Evolutionary conservation across 2,113 vertebrate genomes (phyloP).

Genomic region (Pollachius pollachius): DNA sequence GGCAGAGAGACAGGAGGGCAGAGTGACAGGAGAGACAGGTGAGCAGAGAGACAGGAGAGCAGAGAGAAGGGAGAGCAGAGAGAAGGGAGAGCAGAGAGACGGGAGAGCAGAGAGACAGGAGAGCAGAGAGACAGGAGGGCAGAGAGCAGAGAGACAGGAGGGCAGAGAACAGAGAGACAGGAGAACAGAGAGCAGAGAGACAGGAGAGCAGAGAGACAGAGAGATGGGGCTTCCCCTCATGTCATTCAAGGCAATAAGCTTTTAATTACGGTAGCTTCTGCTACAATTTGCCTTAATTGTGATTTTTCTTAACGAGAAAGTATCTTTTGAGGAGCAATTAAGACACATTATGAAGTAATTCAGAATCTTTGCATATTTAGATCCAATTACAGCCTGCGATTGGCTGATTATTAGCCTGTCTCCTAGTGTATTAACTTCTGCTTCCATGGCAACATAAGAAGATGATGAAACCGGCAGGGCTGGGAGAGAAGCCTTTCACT

Average conservation of each 20-base stretch:
- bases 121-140: too few relatives aligned
- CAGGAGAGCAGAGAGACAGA: too few relatives aligned
- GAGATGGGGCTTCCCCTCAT: conserved; percentile 35
- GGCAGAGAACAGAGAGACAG: background rate
- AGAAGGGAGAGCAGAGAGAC: too few relatives aligned
- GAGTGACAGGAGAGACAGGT: too few relatives aligned
- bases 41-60: too few relatives aligned
- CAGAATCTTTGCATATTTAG: conserved; percentile 44
- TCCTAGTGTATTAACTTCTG: conserved; percentile 56
- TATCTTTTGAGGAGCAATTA: conserved; percentile 40
- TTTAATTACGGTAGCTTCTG: conserved; percentile 27
- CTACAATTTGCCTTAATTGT: conserved; percentile 35
- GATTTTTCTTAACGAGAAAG: conserved; percentile 28
- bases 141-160: background rate
- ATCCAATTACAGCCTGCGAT: conserved; percentile 52
- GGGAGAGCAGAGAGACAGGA: too few relatives aligned
- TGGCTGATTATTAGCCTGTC: conserved; percentile 59
- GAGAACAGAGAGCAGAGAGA: background rate
- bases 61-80: too few relatives aligned
- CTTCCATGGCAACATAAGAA: conserved; percentile 52
- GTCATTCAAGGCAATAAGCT: conserved; percentile 16
- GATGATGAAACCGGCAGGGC: conserved; percentile 43
- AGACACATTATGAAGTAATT: conserved; percentile 39
- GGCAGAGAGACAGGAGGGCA: too few relatives aligned
- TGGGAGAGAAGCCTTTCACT: conserved; percentile 54